Base-by-base conservation (phyloP, 1,140 invertebrate species). In the Drosophila melanogaster region DNA sequence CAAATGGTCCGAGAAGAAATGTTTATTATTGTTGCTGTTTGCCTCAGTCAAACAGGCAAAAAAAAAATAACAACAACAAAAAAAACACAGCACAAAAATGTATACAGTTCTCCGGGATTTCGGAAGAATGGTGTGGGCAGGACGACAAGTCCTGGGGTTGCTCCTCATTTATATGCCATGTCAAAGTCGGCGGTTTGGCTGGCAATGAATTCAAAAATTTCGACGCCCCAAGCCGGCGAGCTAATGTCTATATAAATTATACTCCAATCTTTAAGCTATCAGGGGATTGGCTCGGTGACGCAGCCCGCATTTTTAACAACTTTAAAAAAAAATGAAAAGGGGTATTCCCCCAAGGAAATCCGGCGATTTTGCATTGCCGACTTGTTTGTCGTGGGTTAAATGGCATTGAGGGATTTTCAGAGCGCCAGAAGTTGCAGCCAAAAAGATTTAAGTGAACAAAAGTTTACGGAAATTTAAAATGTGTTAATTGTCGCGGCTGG, bases 1-100 rank as follows among this genome's bases (percentile, higher is more conserved):
- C 73, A 80, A 81, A 86, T 80, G 81, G 61, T 69, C 60, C 71
- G 59, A 55, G 37, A 44, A 47, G 64, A 50, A 57, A 70, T 77
- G 64, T 67, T 54, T 69, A 69, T 69, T 69, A 67, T 69, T 69
- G 40, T 69, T 69, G 61, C 40, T 55, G 47, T 61, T 69, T 60
- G 50, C 40, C 12, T 24, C 53, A 55, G 53, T 33, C 53, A 83
- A 75, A 75, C 66, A 62, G 70, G 46, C 64, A 46, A 60, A 41
- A 61, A 47, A 69, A 59, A 37, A 50, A 49, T 17, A 57, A 40
- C 19, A 58, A 24, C 19, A 30, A 41, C 33, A 54, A 44, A 17
- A 26, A 46, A 54, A 41, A 41, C n/a, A 41, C n/a, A 38, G 37
- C 55, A 40, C 62, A 67, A 15, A 65, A 65, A 65, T 46, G 24